phyloP scores from a whole-genome alignment of 30 jellyfish, hydroid and myxozoan genomes.

The Phacellophora camtschatica region DNA sequence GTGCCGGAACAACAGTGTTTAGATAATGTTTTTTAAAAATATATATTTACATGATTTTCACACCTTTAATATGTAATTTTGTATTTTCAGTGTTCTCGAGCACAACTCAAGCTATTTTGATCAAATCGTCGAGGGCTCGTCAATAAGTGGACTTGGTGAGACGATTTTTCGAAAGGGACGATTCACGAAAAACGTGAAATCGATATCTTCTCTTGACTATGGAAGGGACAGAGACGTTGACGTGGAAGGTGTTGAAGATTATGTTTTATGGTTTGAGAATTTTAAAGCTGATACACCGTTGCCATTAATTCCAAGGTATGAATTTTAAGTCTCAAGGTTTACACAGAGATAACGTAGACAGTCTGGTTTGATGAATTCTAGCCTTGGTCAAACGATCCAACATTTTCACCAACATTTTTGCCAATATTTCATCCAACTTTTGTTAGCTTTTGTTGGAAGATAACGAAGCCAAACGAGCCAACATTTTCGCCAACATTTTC shows the following conservation, averaged over 20 bases:
- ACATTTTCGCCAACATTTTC: too few species aligned
- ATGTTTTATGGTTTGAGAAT: constrained; percentile 92
- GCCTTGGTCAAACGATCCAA: too few species aligned
- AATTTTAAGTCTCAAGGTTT: background rate
- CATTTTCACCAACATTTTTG: too few species aligned
- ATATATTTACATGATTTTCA: too few species aligned
- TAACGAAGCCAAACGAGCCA: too few species aligned
- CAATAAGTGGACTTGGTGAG: constrained; percentile 52
- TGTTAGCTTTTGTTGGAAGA: too few species aligned
- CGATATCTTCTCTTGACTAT: constrained; percentile 61
- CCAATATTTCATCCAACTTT: too few species aligned
- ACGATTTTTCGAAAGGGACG: constrained; percentile 12
- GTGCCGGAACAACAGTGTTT: too few species aligned
- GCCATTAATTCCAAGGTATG: constrained; percentile 92
- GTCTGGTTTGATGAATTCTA: too few species aligned
- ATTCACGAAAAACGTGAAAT: constrained; percentile 10
- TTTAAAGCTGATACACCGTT: constrained; percentile 73
- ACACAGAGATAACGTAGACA: too few species aligned
- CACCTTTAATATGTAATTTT: too few species aligned
- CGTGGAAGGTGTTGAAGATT: constrained; percentile 97
- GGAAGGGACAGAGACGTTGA: constrained; percentile 94
- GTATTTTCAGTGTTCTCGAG: constrained; percentile 36
- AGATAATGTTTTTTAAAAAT: too few species aligned
- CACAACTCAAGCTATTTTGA: constrained; percentile 19
- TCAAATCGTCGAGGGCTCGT: constrained; percentile 48